Base-by-base conservation (phyloP, 1,140 invertebrate genomes). In the Magallana gigas region DNA sequence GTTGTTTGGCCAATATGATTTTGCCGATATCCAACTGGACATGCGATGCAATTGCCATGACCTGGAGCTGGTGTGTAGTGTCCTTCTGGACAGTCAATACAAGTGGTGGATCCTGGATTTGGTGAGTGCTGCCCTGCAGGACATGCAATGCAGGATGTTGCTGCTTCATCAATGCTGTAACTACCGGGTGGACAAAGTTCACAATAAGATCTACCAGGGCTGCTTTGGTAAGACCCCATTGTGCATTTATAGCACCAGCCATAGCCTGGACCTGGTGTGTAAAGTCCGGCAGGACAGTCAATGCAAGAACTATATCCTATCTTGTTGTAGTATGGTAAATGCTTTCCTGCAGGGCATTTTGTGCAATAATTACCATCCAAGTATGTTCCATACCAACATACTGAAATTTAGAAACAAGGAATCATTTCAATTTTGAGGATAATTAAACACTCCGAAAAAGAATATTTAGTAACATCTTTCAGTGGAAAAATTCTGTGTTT, bases 31-130 rank as follows among this genome's bases (percentile, higher is more conserved):
- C 81, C 81, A 2, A 0, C 8, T 8, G 48, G 36, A 29, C 81
- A 83, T 11, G 11, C 11, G 12, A 14, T 57, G n/a, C 14, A 57
- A 6, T 3, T 8, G 9, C 1, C n/a, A 11, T 56, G 48, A 16
- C 81, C 81, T 57, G 48, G 8, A 18, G 5, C 1, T 2, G 14
- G 6, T 57, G 48, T 57, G 48, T 83, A 83, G 48, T 57, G 18
- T 16, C 81, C 81, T 11, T n/a, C 48, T 56, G 81, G 81, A 83
- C 81, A 57, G 12, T 57, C 2, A n/a, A 18, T 83, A 16, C 81
- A 83, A 2, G 68, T 36, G 12, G 2, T 12, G 18, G 68, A 76
- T 36, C 68, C 68, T 8, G 8, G 8, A 29, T 29, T 76, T 11
- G 36, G 36, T 48, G 36, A 48, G 36, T 48, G 36, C 36, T 48